Evolutionary conservation across 1,140 invertebrate species (phyloP).

Genomic region (Zelostemma sp.): DNA sequence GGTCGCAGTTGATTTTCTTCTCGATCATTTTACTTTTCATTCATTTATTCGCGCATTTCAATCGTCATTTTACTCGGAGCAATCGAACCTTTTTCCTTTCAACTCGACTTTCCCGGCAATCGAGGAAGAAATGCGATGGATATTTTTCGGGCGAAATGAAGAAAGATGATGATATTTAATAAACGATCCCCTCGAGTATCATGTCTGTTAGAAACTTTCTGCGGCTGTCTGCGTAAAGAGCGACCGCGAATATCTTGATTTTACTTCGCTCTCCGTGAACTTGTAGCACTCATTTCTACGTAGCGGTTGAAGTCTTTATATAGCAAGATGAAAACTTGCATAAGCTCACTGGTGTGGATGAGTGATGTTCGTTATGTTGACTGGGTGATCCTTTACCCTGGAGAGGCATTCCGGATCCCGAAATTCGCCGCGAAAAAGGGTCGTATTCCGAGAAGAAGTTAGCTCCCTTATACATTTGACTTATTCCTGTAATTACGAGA

Average conservation of each 20-base stretch:
- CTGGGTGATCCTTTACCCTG: conserved; percentile 21
- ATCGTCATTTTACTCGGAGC: not conserved
- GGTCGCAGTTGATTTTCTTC: conserved; percentile 22
- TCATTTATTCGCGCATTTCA: conserved; percentile 12
- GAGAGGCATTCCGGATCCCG: conserved; percentile 3
- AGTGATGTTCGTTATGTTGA: conserved; percentile 27
- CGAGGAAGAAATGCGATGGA: not conserved
- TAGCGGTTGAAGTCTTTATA: conserved; percentile 33
- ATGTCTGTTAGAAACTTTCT: conserved; percentile 23
- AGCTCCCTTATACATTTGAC: not conserved
- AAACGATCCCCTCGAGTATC: conserved; percentile 12
- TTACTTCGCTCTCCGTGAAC: conserved; percentile 19
- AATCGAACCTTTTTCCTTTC: conserved; percentile 7
- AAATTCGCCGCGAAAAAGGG: not conserved
- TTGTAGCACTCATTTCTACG: conserved; percentile 25
- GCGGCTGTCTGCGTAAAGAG: conserved; percentile 17
- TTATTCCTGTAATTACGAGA: not conserved
- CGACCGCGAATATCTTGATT: conserved; percentile 34
- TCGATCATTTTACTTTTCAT: conserved; percentile 24
- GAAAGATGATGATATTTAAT: conserved; percentile 12
- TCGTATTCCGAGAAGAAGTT: not conserved
- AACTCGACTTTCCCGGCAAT: not conserved
- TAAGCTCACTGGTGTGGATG: conserved; percentile 7
- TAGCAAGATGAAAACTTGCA: conserved; percentile 12
- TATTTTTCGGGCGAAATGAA: conserved; percentile 6